These are phyloP conservation scores for Shinisaurus crocodilurus DNA, from an alignment of 2,113 vertebrate genomes.

Conservation along the genomic window DNA sequence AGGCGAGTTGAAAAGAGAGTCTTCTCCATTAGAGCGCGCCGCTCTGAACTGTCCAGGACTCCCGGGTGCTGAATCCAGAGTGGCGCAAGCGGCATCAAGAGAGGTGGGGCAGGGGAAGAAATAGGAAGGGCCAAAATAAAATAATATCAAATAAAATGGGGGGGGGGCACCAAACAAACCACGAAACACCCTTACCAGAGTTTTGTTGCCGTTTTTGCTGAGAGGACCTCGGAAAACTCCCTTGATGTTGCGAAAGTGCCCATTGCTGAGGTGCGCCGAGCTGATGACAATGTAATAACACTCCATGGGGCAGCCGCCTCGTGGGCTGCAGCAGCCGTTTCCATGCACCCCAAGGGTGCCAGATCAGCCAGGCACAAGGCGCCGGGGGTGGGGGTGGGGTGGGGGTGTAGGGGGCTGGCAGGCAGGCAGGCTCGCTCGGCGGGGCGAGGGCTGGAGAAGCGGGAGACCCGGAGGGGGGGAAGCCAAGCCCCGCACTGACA, in stretches of 20 bases:
- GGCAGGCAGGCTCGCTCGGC: background rate
- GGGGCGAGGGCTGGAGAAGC: background rate
- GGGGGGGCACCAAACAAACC: background rate
- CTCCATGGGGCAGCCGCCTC: constrained; percentile 85
- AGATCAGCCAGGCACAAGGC: constrained; percentile 28
- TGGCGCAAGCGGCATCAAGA: background rate
- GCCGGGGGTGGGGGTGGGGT: background rate
- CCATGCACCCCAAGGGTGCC: constrained; percentile 59
- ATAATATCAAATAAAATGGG: background rate
- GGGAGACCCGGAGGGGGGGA: background rate
- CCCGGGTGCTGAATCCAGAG: background rate
- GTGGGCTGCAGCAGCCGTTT: constrained; percentile 61
- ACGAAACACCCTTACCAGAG: constrained; percentile 83
- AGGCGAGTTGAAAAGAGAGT: background rate
- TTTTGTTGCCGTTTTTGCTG: constrained; percentile 86
- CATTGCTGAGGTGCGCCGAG: constrained; percentile 95
- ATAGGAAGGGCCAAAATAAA: background rate
- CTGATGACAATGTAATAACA: constrained; percentile 99
- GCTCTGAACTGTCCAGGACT: constrained; percentile 11
- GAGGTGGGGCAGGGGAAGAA: background rate
- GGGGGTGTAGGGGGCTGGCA: background rate
- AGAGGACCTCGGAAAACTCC: constrained; percentile 97
- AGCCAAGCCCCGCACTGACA: background rate
- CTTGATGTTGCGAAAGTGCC: constrained; percentile 98
- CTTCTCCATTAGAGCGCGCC: background rate